Evolutionary conservation across 2,113 vertebrate species (phyloP), one percentile per base, ranked within the genome.

Genomic region (Brachyhypopomus occidentalis): DNA sequence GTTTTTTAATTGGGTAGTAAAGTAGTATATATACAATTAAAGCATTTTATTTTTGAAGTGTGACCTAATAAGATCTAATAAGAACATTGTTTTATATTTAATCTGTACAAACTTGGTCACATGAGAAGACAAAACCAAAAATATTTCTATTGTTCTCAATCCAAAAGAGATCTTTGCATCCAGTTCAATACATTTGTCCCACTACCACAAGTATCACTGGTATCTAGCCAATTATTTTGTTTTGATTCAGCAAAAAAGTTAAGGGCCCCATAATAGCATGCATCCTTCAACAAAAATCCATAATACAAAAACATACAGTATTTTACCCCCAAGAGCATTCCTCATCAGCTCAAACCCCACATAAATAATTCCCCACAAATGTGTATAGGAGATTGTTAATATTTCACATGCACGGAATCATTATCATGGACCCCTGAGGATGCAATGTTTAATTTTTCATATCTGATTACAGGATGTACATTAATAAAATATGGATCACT

Each of bases 401-500:
- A 82, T 79, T 85, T 83, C 6, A 63, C 71, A 85, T 82, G 69
- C 79, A 75, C 48, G 23, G 52, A 36, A 48, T 75, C 76, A 71
- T 85, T 85, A 70, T 69, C 9, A 48, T 30, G 63, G 62, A 58
- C 69, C 72, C 80, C 64, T 74, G 63, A 82, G 80, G 80, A 75
- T 52, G 59, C 70, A 25, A 67, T 82, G 70, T 82, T 82, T 74
- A 75, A 82, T 85, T 71, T 85, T 78, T 82, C 73, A 82, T 82
- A 56, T 56, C 72, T 78, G 75, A 78, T 78, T 79, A 64, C 62
- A 22, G 52, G 67, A 78, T 75, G 80, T 30, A 27, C 55, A 70
- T 69, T 82, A 70, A 78, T 85, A 85, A 82, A 85, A 85, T 79
- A 82, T 85, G 76, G 72, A 78, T 85, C 72, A 64, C 62, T 34